Evolutionary conservation across 2,797 vertebrate genomes (phyloP).

Genomic region (Cirrhinus mrigala): DNA sequence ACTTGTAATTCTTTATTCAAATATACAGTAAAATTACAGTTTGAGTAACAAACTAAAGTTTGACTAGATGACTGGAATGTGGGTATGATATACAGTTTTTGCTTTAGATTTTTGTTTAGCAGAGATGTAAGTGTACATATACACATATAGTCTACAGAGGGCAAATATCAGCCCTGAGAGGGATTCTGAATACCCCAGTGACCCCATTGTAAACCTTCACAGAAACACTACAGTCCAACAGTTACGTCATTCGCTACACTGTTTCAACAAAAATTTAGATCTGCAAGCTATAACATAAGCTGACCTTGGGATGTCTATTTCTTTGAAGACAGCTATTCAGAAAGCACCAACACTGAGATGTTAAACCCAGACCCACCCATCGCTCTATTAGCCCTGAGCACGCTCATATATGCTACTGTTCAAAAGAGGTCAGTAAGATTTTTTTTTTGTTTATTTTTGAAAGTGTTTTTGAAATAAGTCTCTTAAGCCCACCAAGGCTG

Average conservation of each 20-base stretch:
- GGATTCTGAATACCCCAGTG: constrained; percentile 4
- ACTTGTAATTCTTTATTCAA: not conserved
- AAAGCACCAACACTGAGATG: constrained; percentile 5
- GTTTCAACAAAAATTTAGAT: constrained; percentile 35
- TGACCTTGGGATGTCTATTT: constrained; percentile 12
- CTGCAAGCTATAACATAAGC: constrained; percentile 10
- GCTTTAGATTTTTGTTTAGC: constrained; percentile 47
- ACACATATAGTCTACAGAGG: constrained; percentile 23
- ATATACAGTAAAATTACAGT: not conserved
- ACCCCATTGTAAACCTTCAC: constrained; percentile 54
- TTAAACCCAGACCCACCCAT: constrained; percentile 2
- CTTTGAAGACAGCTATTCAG: constrained; percentile 27
- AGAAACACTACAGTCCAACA: constrained; percentile 54
- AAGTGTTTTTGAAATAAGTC: not conserved
- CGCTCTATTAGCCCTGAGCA: not conserved
- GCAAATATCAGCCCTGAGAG: constrained; percentile 24
- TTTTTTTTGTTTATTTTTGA: not conserved
- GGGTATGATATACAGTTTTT: constrained; percentile 34
- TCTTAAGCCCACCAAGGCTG: not conserved
- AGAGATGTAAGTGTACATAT: constrained; percentile 22
- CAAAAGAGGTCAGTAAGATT: not conserved
- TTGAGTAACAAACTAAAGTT: constrained; percentile 1
- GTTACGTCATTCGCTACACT: constrained; percentile 30
- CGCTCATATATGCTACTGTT: not conserved
- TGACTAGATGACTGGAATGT: constrained; percentile 20